Base-by-base conservation (phyloP, 2,888 invertebrate species). In the Pherbina coryleti region DNA sequence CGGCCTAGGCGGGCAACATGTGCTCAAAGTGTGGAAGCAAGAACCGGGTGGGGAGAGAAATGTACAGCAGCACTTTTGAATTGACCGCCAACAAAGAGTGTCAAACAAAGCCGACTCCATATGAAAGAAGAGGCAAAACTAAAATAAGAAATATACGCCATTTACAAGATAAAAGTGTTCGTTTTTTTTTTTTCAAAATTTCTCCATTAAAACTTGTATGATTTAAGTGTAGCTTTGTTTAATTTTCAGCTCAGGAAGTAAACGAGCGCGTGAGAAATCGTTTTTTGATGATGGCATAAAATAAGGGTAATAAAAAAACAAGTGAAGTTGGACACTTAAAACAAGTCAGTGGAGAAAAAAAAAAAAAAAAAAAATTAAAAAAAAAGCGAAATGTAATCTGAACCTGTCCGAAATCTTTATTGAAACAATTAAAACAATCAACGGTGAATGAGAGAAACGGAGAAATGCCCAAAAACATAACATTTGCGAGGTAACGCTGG, bases 31-130 rank as follows among this genome's bases (percentile, higher is more conserved):
- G 25, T 17, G 9, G 28, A 25, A 14, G 19, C 34, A 4, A 5
- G 55, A 31, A n/a, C n/a, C 19, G 25, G 57, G 22, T 19, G 17
- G 3, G n/a, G 14, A n/a, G 22, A 53, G n/a, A n/a, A 31, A 17
- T 22, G 22, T 25, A 11, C n/a, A 3, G 53, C 14, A 51, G 11
- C 17, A 22, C 34, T 64, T 62, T 75, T 66, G 25, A 74, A 74
- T n/a, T 62, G 74, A 74, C 64, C 74, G 51, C 44, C 64, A 66
- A 53, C 62, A 53, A 64, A 75, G 28, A 44, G 49, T 64, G 66
- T 53, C 75, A 53, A 70, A 31, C 31, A 49, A 9, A 62, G 44
- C 60, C 60, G 49, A 49, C 62, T 9, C 17, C 4, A 7, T 51
- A 17, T 25, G 8, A 9, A 51, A 8, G 34, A n/a, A 25, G 5